Evolutionary conservation across 2,113 vertebrate species (phyloP), one percentile per base, ranked within the genome.

Genomic region (Parotia lawesii): DNA sequence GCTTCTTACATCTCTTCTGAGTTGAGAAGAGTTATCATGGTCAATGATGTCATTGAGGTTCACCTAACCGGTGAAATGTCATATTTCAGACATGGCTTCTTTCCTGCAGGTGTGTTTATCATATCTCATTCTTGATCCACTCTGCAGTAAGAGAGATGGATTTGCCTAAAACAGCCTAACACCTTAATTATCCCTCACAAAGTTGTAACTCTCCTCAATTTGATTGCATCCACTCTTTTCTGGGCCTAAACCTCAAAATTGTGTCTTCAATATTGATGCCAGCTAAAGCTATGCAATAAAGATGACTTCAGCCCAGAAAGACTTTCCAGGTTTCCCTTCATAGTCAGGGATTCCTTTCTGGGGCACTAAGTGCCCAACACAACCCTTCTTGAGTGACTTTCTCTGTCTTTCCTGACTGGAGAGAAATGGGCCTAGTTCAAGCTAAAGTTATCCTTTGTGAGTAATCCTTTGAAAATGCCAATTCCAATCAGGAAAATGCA

Each of bases 91-190:
- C 5, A 14, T 9, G 6, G 4, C 13, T 66, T 57, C 50, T 69
- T 83, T 54, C 18, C 35, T 76, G 29, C 19, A 47, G 15, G 2
- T 40, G 3, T 62, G 4, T 57, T 69, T 37, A 42, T 20, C 9
- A 3, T 18, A 22, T 19, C 38, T 66, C 16, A 9, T 74, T 71
- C 2, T 0, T 65, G 4, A 17, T 62, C 13, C 4, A 3, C 12
- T 66, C 4, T 45, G 38, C 57, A 61, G n/a, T 8, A 44, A 25
- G 8, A 80, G 5, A 9, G n/a, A 23, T 35, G 33, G 38, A 66
- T 62, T 18, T 54, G 20, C 14, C 24, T 20, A 6, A 47, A 47
- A 2, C 14, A n/a, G 3, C 60, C 33, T 73, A 38, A 76, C 3
- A 3, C 5, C 7, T 47, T 37, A 51, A 9, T n/a, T 23, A 16